Conservation (phyloP, 2,888 invertebrate genomes). For the Drosophila macrothrix region DNA sequence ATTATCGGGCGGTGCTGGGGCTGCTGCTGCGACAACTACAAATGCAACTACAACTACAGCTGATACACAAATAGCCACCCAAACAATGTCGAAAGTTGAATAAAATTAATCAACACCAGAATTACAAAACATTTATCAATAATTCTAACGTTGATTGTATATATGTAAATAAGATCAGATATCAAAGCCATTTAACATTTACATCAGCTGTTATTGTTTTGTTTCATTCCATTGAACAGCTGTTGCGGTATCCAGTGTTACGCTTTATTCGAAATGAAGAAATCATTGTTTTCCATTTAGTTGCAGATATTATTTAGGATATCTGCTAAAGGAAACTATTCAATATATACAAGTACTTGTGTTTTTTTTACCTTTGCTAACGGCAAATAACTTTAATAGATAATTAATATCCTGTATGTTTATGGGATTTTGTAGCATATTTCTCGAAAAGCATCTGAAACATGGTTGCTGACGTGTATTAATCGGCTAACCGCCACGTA, state of each 20-base stretch:
- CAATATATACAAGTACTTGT: neutral
- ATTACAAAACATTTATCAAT: neutral
- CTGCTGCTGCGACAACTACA: conserved; percentile 16
- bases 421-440: conserved; percentile 26
- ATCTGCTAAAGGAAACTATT: neutral
- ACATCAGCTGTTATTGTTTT: conserved; percentile 24
- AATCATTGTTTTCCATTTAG: neutral
- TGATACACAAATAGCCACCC: conserved; percentile 10
- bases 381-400: neutral
- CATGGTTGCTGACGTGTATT: conserved; percentile 19
- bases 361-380: neutral
- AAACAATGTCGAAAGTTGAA: conserved; percentile 49
- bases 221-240: conserved; percentile 22
- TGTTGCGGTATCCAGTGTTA: conserved; percentile 1
- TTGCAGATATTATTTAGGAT: neutral
- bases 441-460: conserved; percentile 30
- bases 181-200: conserved; percentile 1
- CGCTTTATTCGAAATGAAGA: neutral
- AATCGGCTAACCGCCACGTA: conserved; percentile 35
- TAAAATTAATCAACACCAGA: conserved; percentile 14
- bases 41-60: conserved; percentile 15
- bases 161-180: neutral
- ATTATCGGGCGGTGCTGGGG: conserved; percentile 50
- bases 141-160: neutral
- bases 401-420: neutral